phyloP scores from a whole-genome alignment of 2,113 vertebrate genomes.

The Thermophis baileyi region DNA sequence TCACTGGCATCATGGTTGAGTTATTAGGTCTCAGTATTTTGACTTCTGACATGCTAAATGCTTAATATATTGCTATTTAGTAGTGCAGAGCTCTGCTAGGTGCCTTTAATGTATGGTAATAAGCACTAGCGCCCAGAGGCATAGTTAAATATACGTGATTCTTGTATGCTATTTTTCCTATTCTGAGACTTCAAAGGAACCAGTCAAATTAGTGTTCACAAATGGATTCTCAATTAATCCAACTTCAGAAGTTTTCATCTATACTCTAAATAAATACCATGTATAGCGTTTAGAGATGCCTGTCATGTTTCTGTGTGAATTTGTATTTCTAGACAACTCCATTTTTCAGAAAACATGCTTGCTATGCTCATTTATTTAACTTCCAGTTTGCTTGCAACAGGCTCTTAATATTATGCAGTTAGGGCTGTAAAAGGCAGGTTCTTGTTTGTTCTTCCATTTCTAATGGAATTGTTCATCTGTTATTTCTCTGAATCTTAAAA shows the following conservation, averaged over 20 bases:
- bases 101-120: slow-evolving; percentile 22
- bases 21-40: slow-evolving; percentile 13
- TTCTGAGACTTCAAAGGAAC: not conserved
- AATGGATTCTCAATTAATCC: not conserved
- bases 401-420: not conserved
- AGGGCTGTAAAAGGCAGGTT: not conserved
- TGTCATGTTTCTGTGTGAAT: not conserved
- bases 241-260: not conserved
- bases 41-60: slow-evolving; percentile 23
- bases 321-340: not conserved
- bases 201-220: not conserved
- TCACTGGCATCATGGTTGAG: not conserved
- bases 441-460: not conserved
- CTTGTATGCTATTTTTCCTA: not conserved
- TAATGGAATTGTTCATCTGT: not conserved
- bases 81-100: not conserved
- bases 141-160: slow-evolving; percentile 22
- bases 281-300: not conserved
- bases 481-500: not conserved
- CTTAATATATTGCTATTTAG: slow-evolving; percentile 29
- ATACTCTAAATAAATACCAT: not conserved
- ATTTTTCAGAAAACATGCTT: not conserved
- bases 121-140: slow-evolving; percentile 18
- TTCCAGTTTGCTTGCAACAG: not conserved
- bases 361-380: not conserved